Conservation (phyloP, 1,140 invertebrate genomes). For the Monochamus saltuarius region DNA sequence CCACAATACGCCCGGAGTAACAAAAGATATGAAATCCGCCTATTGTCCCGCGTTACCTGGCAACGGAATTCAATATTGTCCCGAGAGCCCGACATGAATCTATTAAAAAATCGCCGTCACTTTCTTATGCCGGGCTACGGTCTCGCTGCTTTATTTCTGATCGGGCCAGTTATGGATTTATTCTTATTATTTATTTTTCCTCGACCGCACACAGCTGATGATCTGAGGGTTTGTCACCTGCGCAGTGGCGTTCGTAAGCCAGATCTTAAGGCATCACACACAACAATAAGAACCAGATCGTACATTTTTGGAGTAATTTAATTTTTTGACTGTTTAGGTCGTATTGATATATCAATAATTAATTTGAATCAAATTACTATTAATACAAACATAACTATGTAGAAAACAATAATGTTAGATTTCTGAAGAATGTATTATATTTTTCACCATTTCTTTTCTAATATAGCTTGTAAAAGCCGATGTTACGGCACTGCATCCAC, state of each 20-base stretch:
- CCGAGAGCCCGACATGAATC: slow-evolving; percentile 22
- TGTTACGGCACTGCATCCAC: no score
- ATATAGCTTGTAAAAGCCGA: no score
- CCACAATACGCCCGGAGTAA: slow-evolving; percentile 31
- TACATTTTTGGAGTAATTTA: no score
- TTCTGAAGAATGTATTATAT: no score
- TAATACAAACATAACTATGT: no score
- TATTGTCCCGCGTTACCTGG: slow-evolving; percentile 32
- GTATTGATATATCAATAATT: no score
- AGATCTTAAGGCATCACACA: no score
- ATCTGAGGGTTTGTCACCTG: slow-evolving; percentile 5
- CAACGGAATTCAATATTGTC: slow-evolving; percentile 33
- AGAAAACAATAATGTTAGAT: no score
- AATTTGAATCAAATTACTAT: no score
- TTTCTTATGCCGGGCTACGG: slow-evolving; percentile 17
- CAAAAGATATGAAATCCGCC: slow-evolving; percentile 34
- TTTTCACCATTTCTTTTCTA: no score
- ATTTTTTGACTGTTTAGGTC: no score
- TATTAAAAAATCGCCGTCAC: slow-evolving; percentile 34
- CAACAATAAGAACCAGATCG: no score
- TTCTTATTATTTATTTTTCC: slow-evolving; percentile 27
- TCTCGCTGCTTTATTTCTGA: slow-evolving; percentile 29
- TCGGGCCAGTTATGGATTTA: slow-evolving; percentile 34
- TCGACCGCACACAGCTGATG: slow-evolving; percentile 21
- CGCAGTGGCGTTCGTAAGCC: not conserved